phyloP scores from a whole-genome alignment of 2,797 vertebrate genomes.

The Strix occidentalis region DNA sequence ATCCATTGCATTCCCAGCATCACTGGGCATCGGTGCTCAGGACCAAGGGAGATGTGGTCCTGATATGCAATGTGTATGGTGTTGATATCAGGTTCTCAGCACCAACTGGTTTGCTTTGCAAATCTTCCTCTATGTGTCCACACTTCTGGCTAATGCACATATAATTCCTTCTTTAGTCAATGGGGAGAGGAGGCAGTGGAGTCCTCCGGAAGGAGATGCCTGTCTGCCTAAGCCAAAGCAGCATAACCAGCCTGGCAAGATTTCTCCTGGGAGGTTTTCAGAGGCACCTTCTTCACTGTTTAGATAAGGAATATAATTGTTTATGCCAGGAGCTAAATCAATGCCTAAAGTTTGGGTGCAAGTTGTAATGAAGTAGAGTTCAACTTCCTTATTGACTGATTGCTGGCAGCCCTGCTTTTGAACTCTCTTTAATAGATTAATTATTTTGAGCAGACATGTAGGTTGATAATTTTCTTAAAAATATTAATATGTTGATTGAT shows the following conservation, averaged over 20 bases:
- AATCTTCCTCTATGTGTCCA: not conserved
- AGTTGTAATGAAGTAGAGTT: not conserved
- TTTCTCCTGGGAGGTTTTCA: not conserved
- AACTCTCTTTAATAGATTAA: not conserved
- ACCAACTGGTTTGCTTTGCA: not conserved
- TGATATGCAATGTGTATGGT: rapidly evolving
- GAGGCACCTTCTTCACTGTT: not conserved
- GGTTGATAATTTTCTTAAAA: not conserved
- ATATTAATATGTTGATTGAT: not conserved
- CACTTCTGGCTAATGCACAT: not conserved
- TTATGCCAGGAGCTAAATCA: not conserved
- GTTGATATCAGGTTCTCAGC: not conserved
- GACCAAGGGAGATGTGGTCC: not conserved
- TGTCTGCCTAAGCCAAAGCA: not conserved
- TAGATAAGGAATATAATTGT: not conserved
- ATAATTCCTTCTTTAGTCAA: not conserved
- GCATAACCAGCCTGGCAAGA: not conserved
- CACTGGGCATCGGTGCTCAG: not conserved
- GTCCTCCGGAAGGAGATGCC: not conserved
- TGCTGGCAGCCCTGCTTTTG: not conserved
- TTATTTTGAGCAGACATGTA: not conserved
- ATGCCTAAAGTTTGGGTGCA: not conserved
- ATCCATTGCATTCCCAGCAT: rapidly evolving
- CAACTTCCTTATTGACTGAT: not conserved
- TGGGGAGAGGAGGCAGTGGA: not conserved